These are phyloP conservation scores for Macrostomum lignano DNA, from an alignment of 1,140 invertebrate species.

Conservation along the genomic window DNA sequence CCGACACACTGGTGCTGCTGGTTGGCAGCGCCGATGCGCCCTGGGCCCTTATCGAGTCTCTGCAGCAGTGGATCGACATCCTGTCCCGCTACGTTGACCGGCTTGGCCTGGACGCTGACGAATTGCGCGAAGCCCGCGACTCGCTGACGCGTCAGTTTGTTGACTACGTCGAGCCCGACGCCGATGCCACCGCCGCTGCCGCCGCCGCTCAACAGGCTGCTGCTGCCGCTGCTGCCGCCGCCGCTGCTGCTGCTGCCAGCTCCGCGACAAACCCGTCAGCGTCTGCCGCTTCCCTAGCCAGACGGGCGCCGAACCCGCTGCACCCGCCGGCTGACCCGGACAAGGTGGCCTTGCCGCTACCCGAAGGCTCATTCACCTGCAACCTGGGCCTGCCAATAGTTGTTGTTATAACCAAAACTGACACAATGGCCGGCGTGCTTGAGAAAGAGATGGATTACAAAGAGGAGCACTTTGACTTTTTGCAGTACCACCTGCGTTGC, in stretches of 20 bases:
- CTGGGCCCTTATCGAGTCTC: constrained; percentile 67
- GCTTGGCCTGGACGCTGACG: constrained; percentile 43
- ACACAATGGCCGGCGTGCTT: constrained; percentile 51
- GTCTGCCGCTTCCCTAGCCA: too few species aligned
- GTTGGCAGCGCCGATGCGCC: constrained; percentile 85
- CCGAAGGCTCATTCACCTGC: constrained; percentile 55
- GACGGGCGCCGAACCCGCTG: too few species aligned
- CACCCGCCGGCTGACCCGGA: too few species aligned
- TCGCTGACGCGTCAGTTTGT: too few species aligned
- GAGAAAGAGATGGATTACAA: constrained; percentile 66
- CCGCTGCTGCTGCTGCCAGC: too few species aligned
- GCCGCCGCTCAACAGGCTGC: too few species aligned
- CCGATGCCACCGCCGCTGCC: too few species aligned
- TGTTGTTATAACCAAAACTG: constrained; percentile 79
- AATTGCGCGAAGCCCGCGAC: too few species aligned
- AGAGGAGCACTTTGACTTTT: constrained; percentile 94
- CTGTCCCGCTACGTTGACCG: constrained; percentile 69
- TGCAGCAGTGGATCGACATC: constrained; percentile 63
- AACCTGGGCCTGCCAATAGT: constrained; percentile 84
- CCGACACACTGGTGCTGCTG: constrained; percentile 63
- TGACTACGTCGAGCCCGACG: too few species aligned
- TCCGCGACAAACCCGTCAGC: too few species aligned
- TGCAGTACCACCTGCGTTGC: constrained; percentile 81
- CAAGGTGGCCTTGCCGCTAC: constrained; percentile 42
- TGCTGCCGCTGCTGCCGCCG: too few species aligned